These are phyloP conservation scores for Nerophis ophidion DNA, from an alignment of 2,113 vertebrate genomes.

Conservation along the genomic window DNA sequence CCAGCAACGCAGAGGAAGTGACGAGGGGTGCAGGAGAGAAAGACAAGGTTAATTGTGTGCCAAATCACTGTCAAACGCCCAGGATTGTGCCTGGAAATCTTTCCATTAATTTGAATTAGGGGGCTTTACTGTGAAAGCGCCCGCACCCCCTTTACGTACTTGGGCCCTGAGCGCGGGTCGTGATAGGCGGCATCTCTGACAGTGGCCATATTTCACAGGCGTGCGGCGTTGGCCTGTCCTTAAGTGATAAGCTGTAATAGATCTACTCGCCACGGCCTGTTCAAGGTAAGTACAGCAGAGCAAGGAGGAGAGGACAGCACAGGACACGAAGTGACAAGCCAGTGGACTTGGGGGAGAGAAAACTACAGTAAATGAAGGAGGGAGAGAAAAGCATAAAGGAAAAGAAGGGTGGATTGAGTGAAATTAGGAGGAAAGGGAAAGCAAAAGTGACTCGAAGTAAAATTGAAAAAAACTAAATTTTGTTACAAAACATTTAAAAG, in stretches of 20 bases:
- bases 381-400: conserved; percentile 53
- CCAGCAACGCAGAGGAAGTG: conserved; percentile 8
- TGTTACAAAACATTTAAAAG: neutral
- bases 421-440: neutral
- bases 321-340: neutral
- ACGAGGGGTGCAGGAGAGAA: conserved; percentile 26
- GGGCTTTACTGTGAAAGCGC: conserved; percentile 7
- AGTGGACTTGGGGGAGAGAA: too few species aligned
- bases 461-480: neutral
- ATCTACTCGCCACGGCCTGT: conserved; percentile 77
- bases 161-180: conserved; percentile 29
- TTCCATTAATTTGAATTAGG: conserved; percentile 63
- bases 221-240: conserved; percentile 73
- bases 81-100: conserved; percentile 67
- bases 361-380: conserved; percentile 44
- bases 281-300: conserved; percentile 66
- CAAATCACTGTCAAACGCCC: conserved; percentile 35
- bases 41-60: conserved; percentile 62
- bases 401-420: neutral
- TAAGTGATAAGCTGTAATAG: conserved; percentile 93
- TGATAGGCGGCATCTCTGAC: conserved; percentile 67
- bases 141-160: conserved; percentile 22
- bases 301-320: neutral
- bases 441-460: conserved; percentile 41
- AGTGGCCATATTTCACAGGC: conserved; percentile 86